Percentiles rank a stretch among this genome's conserved stretches.
These are phyloP conservation scores for Torymus aiolomorphi DNA, from an alignment of 2,888 invertebrate species.

Conservation along the genomic window DNA sequence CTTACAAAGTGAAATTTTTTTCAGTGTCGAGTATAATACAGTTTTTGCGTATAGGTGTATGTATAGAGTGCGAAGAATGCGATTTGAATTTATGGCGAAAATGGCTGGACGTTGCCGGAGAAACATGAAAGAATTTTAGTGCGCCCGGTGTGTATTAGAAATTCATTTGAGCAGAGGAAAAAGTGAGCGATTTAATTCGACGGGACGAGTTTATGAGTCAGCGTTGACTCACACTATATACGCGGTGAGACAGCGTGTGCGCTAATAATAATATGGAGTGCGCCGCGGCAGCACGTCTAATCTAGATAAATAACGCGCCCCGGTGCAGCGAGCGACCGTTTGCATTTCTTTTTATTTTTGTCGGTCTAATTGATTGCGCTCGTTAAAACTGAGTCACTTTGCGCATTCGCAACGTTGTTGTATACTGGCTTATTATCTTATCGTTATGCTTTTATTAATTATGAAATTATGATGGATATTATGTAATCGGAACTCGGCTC, in stretches of 20 bases:
- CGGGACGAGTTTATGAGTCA: conserved; percentile 20
- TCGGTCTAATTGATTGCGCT: conserved; percentile 31
- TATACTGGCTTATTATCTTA: conserved; percentile 13
- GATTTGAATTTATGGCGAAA: no score
- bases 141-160: no score
- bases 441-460: conserved; percentile 36
- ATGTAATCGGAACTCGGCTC: conserved; percentile 10
- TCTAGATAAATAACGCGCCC: conserved; percentile 16
- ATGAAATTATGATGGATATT: conserved; percentile 33
- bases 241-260: neutral
- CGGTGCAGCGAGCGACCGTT: neutral
- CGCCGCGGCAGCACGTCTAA: conserved; percentile 6
- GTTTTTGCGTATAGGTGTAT: no score
- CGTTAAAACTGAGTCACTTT: conserved; percentile 40
- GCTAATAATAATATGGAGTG: conserved; percentile 11
- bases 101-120: no score
- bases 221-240: conserved; percentile 9
- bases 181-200: conserved; percentile 8
- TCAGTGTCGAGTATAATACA: no score
- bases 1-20: no score
- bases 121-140: no score
- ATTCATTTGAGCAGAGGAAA: conserved; percentile 6
- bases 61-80: no score
- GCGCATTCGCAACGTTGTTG: conserved; percentile 24
- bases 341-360: neutral